Evolutionary conservation across 2,113 vertebrate species (phyloP).

Genomic region (Scatophagus argus): DNA sequence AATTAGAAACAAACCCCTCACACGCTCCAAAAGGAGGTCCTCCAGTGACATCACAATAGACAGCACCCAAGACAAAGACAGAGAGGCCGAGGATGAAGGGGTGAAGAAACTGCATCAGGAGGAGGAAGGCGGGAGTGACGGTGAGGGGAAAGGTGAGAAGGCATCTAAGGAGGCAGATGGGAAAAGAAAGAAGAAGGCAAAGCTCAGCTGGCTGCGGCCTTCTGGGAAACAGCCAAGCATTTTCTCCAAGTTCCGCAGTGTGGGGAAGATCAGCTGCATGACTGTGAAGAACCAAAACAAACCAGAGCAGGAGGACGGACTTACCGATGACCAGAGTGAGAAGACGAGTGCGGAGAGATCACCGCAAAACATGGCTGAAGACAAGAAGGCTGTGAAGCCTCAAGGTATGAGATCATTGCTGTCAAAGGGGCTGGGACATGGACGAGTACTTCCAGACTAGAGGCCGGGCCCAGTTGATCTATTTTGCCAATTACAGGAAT

Average conservation of each 20-base stretch:
- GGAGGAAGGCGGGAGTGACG: constrained; percentile 25
- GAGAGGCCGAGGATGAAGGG: constrained; percentile 12
- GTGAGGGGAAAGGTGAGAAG: constrained; percentile 52
- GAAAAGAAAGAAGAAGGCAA: constrained; percentile 88
- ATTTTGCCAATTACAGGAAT: background rate
- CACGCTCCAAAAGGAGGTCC: constrained; percentile 94
- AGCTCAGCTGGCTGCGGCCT: constrained; percentile 90
- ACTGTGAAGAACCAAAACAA: constrained; percentile 80
- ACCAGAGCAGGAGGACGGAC: constrained; percentile 65
- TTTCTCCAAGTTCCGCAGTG: constrained; percentile 94
- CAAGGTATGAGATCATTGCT: constrained; percentile 56
- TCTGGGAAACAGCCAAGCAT: constrained; percentile 94
- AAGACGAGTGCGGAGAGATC: background rate
- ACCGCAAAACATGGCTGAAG: background rate
- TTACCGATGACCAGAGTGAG: constrained; percentile 30
- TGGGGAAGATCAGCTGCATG: constrained; percentile 88
- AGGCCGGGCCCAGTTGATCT: too few relatives aligned
- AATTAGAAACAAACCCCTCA: constrained; percentile 77
- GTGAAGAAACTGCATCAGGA: constrained; percentile 11
- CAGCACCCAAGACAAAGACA: constrained; percentile 15
- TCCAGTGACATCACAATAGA: constrained; percentile 72
- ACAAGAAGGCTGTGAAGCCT: constrained; percentile 19
- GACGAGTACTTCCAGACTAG: too few relatives aligned
- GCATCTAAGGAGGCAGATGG: constrained; percentile 73
- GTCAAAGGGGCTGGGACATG: background rate